Conservation (phyloP, 2,797 vertebrate genomes). For the Mareca strepera region DNA sequence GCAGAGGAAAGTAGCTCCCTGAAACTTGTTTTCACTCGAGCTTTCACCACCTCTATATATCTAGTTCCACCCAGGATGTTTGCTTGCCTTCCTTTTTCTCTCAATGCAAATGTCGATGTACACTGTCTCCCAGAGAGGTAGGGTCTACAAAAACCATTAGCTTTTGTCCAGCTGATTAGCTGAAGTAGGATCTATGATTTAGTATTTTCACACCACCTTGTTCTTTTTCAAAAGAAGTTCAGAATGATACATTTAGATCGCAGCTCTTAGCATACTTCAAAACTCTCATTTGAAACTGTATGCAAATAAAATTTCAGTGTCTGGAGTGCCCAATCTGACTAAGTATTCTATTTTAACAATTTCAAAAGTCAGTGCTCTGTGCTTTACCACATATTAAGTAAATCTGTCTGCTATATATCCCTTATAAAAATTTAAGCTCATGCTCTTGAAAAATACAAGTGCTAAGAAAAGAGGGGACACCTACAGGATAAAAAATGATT, state of each 20-base stretch:
- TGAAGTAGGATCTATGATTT: not conserved
- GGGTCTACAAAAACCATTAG: not conserved
- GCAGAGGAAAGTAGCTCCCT: not conserved
- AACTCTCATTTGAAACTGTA: not conserved
- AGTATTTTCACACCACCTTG: not conserved
- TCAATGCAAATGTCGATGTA: not conserved
- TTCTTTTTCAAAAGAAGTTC: not conserved
- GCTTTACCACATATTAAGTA: constrained; percentile 25
- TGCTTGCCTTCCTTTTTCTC: not conserved
- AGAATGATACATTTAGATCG: accelerated
- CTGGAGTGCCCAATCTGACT: not conserved
- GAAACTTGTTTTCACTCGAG: not conserved
- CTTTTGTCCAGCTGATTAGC: not conserved
- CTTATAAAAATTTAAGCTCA: constrained; percentile 43
- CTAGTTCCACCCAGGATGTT: not conserved
- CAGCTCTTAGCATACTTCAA: not conserved
- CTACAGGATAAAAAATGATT: constrained; percentile 4
- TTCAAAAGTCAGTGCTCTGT: not conserved
- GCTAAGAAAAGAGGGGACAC: constrained; percentile 1
- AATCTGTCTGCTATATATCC: not conserved
- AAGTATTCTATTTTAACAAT: not conserved
- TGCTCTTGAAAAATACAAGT: not conserved
- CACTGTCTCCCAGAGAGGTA: not conserved
- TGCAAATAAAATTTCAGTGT: not conserved
- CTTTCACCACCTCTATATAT: not conserved